A percentile compares a stretch with the other conserved stretches of the same genome.
phyloP scores from a whole-genome alignment of 2,113 vertebrate genomes.

The Coreoperca whiteheadi region DNA sequence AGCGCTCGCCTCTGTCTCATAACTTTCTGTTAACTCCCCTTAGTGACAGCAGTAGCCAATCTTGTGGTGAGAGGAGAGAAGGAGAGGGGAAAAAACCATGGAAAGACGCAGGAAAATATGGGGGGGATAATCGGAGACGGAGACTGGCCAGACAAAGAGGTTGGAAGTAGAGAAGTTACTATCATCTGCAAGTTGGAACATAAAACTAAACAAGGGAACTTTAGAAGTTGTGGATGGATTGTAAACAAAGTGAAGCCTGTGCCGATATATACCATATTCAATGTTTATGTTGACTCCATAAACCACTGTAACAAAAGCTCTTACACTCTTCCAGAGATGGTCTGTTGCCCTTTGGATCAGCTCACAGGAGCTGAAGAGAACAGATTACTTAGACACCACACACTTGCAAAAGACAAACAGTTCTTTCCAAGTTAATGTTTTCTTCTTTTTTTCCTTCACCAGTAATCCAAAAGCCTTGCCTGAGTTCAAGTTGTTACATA shows the following conservation, averaged over 20 bases:
- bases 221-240: conserved; percentile 33
- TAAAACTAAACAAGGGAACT: conserved; percentile 46
- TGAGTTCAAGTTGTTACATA: conserved; percentile 37
- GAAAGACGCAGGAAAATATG: conserved; percentile 9
- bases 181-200: conserved; percentile 18
- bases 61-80: conserved; percentile 3
- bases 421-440: conserved; percentile 3
- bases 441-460: conserved; percentile 25
- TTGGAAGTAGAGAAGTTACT: conserved; percentile 1
- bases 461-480: conserved; percentile 31
- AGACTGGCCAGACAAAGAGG: neutral
- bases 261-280: conserved; percentile 28
- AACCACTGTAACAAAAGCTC: conserved; percentile 26
- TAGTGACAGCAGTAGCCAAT: conserved; percentile 13
- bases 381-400: conserved; percentile 30
- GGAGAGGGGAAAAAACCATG: neutral
- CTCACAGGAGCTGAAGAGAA: conserved; percentile 14
- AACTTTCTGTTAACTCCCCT: conserved; percentile 27
- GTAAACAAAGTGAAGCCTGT: conserved; percentile 39
- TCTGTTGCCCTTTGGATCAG: conserved; percentile 17
- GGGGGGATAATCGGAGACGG: neutral
- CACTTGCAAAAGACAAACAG: conserved; percentile 7
- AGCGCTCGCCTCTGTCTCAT: neutral
- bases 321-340: neutral
- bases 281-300: conserved; percentile 23